A percentile compares a stretch with the other conserved stretches of the same genome.
phyloP scores from a whole-genome alignment of 2,888 invertebrate species.

The Diachrysia chrysitis region DNA sequence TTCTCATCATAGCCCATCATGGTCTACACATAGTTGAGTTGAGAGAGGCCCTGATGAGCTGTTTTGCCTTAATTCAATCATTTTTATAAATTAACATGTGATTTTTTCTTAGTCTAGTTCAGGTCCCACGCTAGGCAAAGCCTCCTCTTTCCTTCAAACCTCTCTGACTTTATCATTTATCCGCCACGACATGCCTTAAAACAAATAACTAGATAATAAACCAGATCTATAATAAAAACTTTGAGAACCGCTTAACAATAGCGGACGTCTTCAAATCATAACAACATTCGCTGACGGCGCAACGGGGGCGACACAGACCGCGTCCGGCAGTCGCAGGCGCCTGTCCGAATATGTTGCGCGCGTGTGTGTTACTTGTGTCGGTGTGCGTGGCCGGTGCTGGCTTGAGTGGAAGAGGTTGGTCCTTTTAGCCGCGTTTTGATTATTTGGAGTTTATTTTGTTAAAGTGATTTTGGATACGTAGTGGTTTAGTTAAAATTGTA shows the following conservation, averaged over 20 bases:
- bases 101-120: too few species aligned
- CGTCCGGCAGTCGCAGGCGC: conserved; percentile 50
- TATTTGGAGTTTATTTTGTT: not conserved
- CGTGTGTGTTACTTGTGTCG: conserved; percentile 52
- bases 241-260: conserved; percentile 67
- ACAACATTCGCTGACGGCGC: conserved; percentile 65
- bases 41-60: too few species aligned
- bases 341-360: conserved; percentile 43
- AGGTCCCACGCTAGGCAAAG: too few species aligned
- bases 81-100: too few species aligned
- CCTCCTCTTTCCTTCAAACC: too few species aligned
- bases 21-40: too few species aligned
- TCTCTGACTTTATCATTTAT: too few species aligned
- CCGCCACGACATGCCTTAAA: too few species aligned
- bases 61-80: too few species aligned
- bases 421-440: not conserved
- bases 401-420: conserved; percentile 62
- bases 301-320: conserved; percentile 59
- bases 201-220: not conserved
- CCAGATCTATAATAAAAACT: conserved; percentile 47
- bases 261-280: conserved; percentile 70
- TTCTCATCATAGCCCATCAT: too few species aligned
- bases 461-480: not conserved
- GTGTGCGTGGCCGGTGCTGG: conserved; percentile 54
- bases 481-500: not conserved